These are phyloP conservation scores for Paramisgurnus dabryanus DNA, from an alignment of 2,113 vertebrate genomes.

Conservation along the genomic window DNA sequence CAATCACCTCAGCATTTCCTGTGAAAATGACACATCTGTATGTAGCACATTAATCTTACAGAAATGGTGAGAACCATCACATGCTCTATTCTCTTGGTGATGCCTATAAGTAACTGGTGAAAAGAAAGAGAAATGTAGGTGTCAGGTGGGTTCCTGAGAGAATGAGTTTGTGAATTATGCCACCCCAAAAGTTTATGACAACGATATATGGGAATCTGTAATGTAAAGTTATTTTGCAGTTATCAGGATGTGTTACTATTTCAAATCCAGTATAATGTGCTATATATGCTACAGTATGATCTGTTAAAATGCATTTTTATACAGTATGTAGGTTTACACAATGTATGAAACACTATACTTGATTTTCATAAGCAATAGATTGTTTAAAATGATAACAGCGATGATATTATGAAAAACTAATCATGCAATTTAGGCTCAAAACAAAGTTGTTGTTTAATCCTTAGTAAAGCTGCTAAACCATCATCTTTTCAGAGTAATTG, in stretches of 20 bases:
- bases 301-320: neutral
- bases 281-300: neutral
- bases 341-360: too few species aligned
- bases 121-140: slow-evolving; percentile 7
- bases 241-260: slow-evolving; percentile 5
- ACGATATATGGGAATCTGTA: neutral
- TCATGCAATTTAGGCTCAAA: neutral
- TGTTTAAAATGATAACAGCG: neutral
- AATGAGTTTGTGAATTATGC: slow-evolving; percentile 9
- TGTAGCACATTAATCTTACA: neutral
- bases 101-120: slow-evolving; percentile 22
- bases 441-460: too few species aligned
- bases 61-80: neutral
- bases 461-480: neutral
- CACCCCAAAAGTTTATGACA: neutral
- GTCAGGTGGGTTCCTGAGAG: neutral
- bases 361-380: neutral
- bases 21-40: neutral
- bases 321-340: neutral
- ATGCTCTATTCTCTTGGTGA: slow-evolving; percentile 5
- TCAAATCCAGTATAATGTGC: neutral
- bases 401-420: neutral
- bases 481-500: neutral
- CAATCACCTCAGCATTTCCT: neutral
- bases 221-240: neutral